Evolutionary conservation across 2,113 vertebrate genomes (phyloP), one percentile per base, ranked within the genome.

Genomic region (Pantherophis guttatus): DNA sequence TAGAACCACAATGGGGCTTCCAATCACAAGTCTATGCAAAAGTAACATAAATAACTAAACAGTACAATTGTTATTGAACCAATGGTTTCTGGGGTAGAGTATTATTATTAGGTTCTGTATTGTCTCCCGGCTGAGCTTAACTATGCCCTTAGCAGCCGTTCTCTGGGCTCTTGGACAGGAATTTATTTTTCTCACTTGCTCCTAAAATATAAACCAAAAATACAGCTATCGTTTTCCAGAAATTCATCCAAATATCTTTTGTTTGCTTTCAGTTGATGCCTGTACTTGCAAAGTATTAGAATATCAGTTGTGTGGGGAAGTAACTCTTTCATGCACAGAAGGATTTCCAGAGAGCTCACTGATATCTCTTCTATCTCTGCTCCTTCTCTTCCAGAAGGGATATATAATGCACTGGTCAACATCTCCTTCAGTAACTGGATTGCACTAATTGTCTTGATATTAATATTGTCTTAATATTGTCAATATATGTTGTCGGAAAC

Each of bases 1-100:
- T 90, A 58, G 75, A 95, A 21, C 91, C 48, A 86, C 3, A 95
- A 93, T 92, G 33, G 58, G 70, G 52, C 81, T 91, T 87, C 33
- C 91, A 90, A 39, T 48, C 23, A 6, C 94, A 70, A 11, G 13
- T 26, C 21, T 7, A 29, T 39, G 53, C 54, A 89, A 53, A 87
- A 52, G n/a, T 24, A 86, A 12, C 50, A 23, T 50, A 3, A 57
- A 55, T 59, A 39, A 7, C 23, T 10, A 75, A 57, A 55, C 39
- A 29, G 8, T 81, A 57, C n/a, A 50, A 57, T 52, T 81, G 8
- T 44, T 81, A 81, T 10, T 81, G 75, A 44, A 81, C 70, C n/a
- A 81, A 81, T 21, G 33, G 75, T 81, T 39, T 44, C 59, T 59
- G 39, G 23, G 44, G 62, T 50, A 26, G n/a, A 90, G 9, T 8